Conservation (phyloP, 2,113 vertebrate species). For the Leucopternis melanops region DNA sequence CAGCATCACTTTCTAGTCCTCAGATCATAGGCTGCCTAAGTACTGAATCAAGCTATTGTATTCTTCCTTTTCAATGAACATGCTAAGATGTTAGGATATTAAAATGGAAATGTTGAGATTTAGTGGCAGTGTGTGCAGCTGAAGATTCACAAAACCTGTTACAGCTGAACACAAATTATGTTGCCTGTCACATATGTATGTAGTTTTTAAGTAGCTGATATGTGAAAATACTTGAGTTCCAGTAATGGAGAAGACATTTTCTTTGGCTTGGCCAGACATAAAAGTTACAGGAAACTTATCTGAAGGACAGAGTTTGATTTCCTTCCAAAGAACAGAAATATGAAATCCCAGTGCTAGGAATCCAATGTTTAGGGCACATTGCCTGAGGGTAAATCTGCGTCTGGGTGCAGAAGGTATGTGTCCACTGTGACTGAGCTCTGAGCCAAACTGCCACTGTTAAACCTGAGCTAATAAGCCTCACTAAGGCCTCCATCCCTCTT, state of each 20-base stretch:
- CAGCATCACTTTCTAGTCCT: not conserved
- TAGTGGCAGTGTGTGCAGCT: not conserved
- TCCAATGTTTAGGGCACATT: not conserved
- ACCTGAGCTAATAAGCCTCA: not conserved
- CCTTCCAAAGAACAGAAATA: not conserved
- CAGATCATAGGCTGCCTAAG: not conserved
- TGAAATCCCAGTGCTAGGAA: not conserved
- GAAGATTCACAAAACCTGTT: not conserved
- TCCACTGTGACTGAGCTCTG: not conserved
- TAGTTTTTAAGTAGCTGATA: not conserved
- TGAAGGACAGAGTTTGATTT: not conserved
- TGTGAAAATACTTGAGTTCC: not conserved
- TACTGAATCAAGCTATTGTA: not conserved
- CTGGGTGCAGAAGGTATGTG: not conserved
- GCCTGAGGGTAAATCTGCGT: not conserved
- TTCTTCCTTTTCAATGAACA: not conserved
- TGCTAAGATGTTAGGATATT: not conserved
- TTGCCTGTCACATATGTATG: not conserved
- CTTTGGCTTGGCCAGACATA: not conserved
- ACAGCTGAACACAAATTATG: not conserved
- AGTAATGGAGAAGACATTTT: not conserved
- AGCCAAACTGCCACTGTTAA: not conserved
- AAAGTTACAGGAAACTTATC: not conserved
- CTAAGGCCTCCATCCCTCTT: not conserved
- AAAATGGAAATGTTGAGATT: not conserved